Evolutionary conservation across 1,140 invertebrate species (phyloP), one percentile per base, ranked within the genome.

Genomic region (Mamestra configurata): DNA sequence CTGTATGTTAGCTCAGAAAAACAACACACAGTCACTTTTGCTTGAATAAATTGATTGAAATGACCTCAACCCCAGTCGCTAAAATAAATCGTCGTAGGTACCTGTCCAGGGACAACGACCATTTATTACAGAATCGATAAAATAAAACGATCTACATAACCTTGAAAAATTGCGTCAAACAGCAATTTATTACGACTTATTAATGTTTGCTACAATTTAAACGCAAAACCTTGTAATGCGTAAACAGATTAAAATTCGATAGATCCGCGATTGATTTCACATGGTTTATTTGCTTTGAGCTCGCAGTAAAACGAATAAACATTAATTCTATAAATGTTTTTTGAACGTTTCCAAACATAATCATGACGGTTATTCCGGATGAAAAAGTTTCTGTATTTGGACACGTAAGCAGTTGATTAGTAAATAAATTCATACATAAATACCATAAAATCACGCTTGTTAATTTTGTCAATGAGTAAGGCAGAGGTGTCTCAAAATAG

Each of bases 231-330:
- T n/a, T 15, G 43, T 49, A 4, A 49, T 15, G 43, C 27, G 27
- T 35, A n/a, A n/a, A 61, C 10, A 13, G 11, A 59, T 35, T 35
- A 31, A 15, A 61, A 35, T 61, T 18, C 11, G 6, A 37, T 35
- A 31, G 1, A 35, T 61, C 11, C 13, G 18, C 24, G 53, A 55
- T 24, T 55, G 22, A 61, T 61, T 35, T 61, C 13, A 37, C 13
- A 24, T 24, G 15, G 57, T 18, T 31, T 61, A 35, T 61, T 61
- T 61, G 57, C 27, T 61, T 61, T 61, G 57, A 61, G 13, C 27
- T 31, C 27, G n/a, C 57, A 35, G 31, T 18, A 61, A 61, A 61
- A 37, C n/a, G n/a, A 8, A 61, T 35, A 35, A 61, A 61, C 57
- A 37, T 37, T 27, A 61, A 61, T 61, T 31, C 15, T 13, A 13